A percentile compares a stretch with the other conserved stretches of the same genome.
Evolutionary conservation across 2,888 invertebrate species (phyloP).

Genomic region (Cylindroiulus punctatus): DNA sequence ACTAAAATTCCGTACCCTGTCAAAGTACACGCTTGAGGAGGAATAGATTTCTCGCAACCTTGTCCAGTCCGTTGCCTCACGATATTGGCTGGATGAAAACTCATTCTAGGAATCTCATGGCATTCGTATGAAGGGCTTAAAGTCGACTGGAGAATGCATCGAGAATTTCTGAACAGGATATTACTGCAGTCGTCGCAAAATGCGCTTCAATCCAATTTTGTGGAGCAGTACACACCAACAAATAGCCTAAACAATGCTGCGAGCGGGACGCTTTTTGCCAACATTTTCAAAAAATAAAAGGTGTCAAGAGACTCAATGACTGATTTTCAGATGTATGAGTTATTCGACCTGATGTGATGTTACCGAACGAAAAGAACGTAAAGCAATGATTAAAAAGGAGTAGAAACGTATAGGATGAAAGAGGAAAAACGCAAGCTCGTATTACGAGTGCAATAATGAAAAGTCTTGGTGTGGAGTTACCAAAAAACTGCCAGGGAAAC

Average conservation of each 20-base stretch:
- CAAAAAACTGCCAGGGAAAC: background rate
- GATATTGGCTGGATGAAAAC: slow-evolving; percentile 38
- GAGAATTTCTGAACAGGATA: slow-evolving; percentile 38
- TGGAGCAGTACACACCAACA: slow-evolving; percentile 38
- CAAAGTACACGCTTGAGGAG: background rate
- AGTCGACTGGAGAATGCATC: slow-evolving; percentile 35
- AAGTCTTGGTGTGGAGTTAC: background rate
- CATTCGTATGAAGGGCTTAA: background rate
- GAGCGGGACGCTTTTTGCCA: background rate
- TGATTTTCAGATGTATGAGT: slow-evolving; percentile 34
- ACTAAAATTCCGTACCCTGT: background rate
- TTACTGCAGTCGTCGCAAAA: slow-evolving; percentile 28
- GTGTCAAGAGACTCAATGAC: slow-evolving; percentile 12
- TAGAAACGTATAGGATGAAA: background rate
- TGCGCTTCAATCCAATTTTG: slow-evolving; percentile 23
- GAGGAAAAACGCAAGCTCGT: background rate
- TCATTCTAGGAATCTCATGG: background rate
- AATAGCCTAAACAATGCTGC: slow-evolving; percentile 38
- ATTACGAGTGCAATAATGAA: background rate
- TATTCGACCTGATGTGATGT: slow-evolving; percentile 30
- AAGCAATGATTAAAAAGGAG: slow-evolving; percentile 31
- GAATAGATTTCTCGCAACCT: slow-evolving; percentile 3
- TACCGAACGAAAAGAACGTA: background rate
- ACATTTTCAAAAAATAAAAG: slow-evolving; percentile 19
- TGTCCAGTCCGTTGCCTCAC: slow-evolving; percentile 3